A percentile compares a stretch with the other conserved stretches of the same genome.
These are phyloP conservation scores for Peromyscus californicus DNA, from an alignment of 2,113 vertebrate genomes.

Conservation along the genomic window DNA sequence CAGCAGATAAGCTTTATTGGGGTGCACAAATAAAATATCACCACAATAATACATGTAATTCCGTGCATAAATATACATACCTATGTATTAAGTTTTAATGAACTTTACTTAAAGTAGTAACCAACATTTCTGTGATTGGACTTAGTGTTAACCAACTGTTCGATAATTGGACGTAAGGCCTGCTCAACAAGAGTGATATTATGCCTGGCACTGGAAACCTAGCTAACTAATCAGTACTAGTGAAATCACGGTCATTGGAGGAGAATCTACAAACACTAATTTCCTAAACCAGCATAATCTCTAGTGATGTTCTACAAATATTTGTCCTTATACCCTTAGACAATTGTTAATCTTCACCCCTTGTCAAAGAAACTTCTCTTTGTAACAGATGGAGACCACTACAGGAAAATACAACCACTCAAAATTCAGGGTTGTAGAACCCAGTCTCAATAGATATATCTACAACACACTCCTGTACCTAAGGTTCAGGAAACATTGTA, in stretches of 20 bases:
- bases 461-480: background rate
- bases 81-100: background rate
- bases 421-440: background rate
- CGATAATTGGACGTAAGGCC: background rate
- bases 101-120: background rate
- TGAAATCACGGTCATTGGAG: background rate
- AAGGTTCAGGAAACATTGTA: background rate
- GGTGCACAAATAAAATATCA: too few relatives aligned
- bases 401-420: background rate
- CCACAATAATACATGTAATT: background rate
- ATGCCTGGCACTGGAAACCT: background rate
- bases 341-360: background rate
- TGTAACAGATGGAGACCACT: too few relatives aligned
- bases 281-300: background rate
- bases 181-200: background rate
- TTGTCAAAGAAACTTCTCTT: background rate
- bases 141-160: background rate
- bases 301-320: background rate
- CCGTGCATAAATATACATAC: background rate
- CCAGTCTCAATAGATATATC: background rate
- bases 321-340: background rate
- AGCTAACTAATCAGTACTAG: too few relatives aligned
- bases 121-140: background rate
- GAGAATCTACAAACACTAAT: background rate
- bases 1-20: too few relatives aligned